phyloP scores from a whole-genome alignment of 2,113 vertebrate genomes.

The Sinocyclocheilus grahami region DNA sequence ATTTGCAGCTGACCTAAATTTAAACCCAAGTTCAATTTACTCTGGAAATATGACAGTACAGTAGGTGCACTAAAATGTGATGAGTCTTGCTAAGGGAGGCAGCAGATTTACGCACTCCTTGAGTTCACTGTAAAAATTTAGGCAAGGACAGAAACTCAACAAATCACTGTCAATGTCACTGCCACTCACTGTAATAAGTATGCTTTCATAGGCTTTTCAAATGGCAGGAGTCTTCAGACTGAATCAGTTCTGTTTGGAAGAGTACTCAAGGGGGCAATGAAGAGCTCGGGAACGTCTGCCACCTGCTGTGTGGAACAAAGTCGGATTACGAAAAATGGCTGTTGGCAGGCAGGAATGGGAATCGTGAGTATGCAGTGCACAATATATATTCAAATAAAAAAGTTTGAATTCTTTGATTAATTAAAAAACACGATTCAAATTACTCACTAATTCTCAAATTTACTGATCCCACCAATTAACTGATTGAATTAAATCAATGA shows the following conservation, averaged over 20 bases:
- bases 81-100: neutral
- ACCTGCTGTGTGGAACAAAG: neutral
- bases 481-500: neutral
- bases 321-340: neutral
- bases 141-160: slow-evolving; percentile 45
- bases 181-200: slow-evolving; percentile 20
- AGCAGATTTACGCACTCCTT: slow-evolving; percentile 48
- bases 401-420: neutral
- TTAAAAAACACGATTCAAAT: neutral
- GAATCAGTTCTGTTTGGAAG: slow-evolving; percentile 22
- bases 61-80: slow-evolving; percentile 33
- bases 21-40: slow-evolving; percentile 33
- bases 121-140: slow-evolving; percentile 26
- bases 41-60: slow-evolving; percentile 33
- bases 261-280: slow-evolving; percentile 30
- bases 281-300: neutral
- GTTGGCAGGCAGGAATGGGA: neutral
- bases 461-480: neutral
- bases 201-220: slow-evolving; percentile 31
- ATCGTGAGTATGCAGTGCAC: neutral
- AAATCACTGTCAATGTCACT: slow-evolving; percentile 34
- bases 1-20: slow-evolving; percentile 36
- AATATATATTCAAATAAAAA: neutral
- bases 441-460: neutral
- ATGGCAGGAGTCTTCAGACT: slow-evolving; percentile 23